Percentiles rank a stretch among this genome's conserved stretches.
These are phyloP conservation scores for Lytechinus variegatus DNA, from an alignment of 35 echinoderm and acorn worm species.

Conservation along the genomic window DNA sequence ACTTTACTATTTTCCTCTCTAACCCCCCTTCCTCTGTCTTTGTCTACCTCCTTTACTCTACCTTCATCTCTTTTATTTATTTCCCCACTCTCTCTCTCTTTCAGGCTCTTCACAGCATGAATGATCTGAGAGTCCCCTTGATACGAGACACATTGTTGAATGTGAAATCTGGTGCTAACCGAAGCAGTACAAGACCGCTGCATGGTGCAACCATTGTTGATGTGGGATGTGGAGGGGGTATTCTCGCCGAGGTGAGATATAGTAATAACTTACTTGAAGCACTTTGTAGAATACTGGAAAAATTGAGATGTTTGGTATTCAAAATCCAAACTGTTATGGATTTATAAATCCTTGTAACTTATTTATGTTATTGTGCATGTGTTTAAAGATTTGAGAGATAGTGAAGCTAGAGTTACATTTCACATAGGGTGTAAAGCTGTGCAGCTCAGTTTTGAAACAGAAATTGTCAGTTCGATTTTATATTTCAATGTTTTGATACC, in stretches of 20 bases:
- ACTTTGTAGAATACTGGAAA: too few species aligned
- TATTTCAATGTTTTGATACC: too few species aligned
- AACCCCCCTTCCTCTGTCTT: too few species aligned
- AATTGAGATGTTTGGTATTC: too few species aligned
- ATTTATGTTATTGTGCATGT: neutral
- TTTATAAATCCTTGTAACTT: too few species aligned
- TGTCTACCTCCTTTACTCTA: neutral
- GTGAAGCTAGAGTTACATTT: too few species aligned
- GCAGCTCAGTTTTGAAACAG: too few species aligned
- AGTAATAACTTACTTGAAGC: too few species aligned
- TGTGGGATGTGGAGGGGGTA: conserved; percentile 96
- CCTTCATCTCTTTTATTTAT: neutral
- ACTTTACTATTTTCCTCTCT: neutral
- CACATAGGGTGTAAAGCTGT: too few species aligned
- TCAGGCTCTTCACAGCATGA: conserved; percentile 73
- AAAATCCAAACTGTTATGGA: too few species aligned
- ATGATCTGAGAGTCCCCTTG: conserved; percentile 83
- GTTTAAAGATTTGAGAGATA: too few species aligned
- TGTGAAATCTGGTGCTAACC: neutral
- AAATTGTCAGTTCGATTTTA: too few species aligned
- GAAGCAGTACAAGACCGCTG: conserved; percentile 59
- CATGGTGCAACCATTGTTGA: conserved; percentile 75
- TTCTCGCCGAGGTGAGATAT: conserved; percentile 85
- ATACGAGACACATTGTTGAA: conserved; percentile 76
- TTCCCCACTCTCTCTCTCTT: neutral